Evolutionary conservation across 2,888 invertebrate genomes (phyloP).

Genomic region (Calephelis perditalis): DNA sequence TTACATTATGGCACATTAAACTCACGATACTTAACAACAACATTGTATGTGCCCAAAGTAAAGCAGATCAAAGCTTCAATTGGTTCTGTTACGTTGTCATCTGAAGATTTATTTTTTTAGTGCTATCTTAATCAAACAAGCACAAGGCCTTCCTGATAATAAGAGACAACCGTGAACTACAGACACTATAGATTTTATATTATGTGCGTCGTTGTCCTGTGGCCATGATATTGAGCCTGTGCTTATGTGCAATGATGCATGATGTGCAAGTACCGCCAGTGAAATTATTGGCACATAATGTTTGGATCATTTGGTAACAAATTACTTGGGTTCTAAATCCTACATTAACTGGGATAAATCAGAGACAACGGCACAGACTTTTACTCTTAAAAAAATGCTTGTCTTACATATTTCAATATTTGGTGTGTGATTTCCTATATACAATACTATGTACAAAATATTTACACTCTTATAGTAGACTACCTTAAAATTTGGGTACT

Average conservation of each 20-base stretch:
- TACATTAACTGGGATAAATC: constrained; percentile 22
- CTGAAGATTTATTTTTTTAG: background rate
- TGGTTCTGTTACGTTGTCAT: constrained; percentile 28
- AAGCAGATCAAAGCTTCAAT: constrained; percentile 59
- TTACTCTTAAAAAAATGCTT: background rate
- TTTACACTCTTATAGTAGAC: constrained; percentile 20
- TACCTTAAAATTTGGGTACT: constrained; percentile 52
- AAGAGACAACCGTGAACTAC: too few relatives aligned
- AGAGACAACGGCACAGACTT: constrained; percentile 53
- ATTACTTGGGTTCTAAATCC: too few relatives aligned
- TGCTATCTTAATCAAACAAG: too few relatives aligned
- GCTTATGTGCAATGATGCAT: too few relatives aligned
- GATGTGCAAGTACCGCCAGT: too few relatives aligned
- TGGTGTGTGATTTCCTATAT: constrained; percentile 46
- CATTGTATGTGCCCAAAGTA: constrained; percentile 41
- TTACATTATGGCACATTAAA: constrained; percentile 61
- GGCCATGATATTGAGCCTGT: too few relatives aligned
- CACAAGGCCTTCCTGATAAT: too few relatives aligned
- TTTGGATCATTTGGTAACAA: too few relatives aligned
- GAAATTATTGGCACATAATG: too few relatives aligned
- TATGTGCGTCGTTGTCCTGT: too few relatives aligned
- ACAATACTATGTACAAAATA: constrained; percentile 35
- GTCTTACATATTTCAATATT: constrained; percentile 36
- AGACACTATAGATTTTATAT: too few relatives aligned
- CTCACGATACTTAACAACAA: constrained; percentile 47